Evolutionary conservation across 2,113 vertebrate genomes (phyloP), one percentile per base, ranked within the genome.

Genomic region (Megaceryle torquata): DNA sequence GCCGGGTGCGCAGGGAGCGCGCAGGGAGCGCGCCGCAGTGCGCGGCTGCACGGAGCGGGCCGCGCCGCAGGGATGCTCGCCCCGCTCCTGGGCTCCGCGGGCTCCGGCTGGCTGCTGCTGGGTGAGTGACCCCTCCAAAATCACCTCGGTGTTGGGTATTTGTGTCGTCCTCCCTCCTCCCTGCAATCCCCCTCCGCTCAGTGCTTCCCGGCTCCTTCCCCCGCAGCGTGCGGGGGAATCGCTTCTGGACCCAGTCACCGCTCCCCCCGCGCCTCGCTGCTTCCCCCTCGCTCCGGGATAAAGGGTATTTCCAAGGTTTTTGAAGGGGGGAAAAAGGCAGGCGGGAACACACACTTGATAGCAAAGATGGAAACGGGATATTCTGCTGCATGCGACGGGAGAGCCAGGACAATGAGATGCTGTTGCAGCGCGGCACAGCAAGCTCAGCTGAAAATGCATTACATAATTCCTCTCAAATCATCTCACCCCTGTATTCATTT

Each of bases 61-160:
- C 94, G 53, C 88, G 89, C 91, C 71, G 95, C 88, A 92, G 97
- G 96, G 95, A 98, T 98, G 98, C 97, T 98, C 90, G 97, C 97
- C 89, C 97, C 98, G 92, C 96, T 98, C 82, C 97, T 98, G 35
- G 94, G 98, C 76, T 97, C 98, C 3, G 98, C 97, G 56, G 97
- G 97, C 82, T 98, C 98, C 46, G 95, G 98, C 89, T 98, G 98
- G 94, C 93, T 98, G 89, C 93, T 98, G 33, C 79, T 97, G 68
- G 98, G 98, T 98, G 95, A 98, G 98, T 90, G 68, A 35, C n/a
- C 7, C 63, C 41, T 26, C 41, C 6, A 21, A 43, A 31, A 33
- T 50, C 33, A 1, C 26, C 46, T 14, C 28, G n/a, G 26, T 6
- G 3, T 2, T 7, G 7, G 12, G 35, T 37, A 2, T 35, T 51